Base-by-base conservation (phyloP, 2,888 invertebrate species). In the Gastracanthus pulcherrimus region DNA sequence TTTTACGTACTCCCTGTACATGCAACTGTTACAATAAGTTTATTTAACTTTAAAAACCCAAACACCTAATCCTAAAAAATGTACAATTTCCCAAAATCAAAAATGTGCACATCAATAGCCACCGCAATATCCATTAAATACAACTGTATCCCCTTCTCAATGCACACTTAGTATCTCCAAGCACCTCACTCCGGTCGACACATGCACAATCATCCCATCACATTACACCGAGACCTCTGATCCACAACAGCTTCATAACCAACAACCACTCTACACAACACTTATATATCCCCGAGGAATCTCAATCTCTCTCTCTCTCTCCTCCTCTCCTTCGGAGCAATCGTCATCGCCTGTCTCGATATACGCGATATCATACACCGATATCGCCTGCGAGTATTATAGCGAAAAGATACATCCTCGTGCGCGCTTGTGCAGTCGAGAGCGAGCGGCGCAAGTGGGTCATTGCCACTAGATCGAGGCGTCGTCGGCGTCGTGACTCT, bases 391-490 rank as follows among this genome's bases (percentile, higher is more conserved):
- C 51, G 51, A 9, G 51, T 23, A 5, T 19, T n/a, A n/a, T n/a
- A n/a, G n/a, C n/a, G n/a, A n/a, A n/a, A n/a, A n/a, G n/a, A n/a
- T n/a, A n/a, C n/a, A n/a, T n/a, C 13, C 3, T 13, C 9, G 23
- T 38, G 71, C 62, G 62, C 58, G 58, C 16, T 6, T 2, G 4
- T n/a, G n/a, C n/a, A n/a, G n/a, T 23, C 76, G 69, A 67, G 62
- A 62, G 48, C 31, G 66, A 5, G 69, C 41, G 3, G 29, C 6
- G 36, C 64, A 82, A 82, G 64, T 82, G 75, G 82, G 78, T 82
- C 78, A 82, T 82, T 82, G 75, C 70, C 75, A 70, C 64, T 70
- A 11, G 78, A 78, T 74, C 75, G 74, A 48, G 62, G 55, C 66
- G 3, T 58, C 23, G 60, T 11, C 13, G 31, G 6, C 58, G 74